Conservation (phyloP, 1,140 invertebrate species). For the Rhagoletis pomonella region DNA sequence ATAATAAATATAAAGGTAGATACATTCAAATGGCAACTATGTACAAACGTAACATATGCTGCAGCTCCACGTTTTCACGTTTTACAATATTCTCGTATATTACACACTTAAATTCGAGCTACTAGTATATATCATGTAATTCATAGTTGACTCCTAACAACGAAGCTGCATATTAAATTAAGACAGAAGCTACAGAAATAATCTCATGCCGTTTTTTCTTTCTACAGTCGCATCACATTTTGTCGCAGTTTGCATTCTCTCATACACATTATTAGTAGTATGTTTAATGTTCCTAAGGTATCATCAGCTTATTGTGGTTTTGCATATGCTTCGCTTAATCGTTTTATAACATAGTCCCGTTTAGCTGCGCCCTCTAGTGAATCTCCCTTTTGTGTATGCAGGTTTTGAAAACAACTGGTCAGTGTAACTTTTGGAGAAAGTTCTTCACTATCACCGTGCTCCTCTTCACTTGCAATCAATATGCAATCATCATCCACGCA, state of each 20-base stretch:
- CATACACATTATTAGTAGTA: background rate
- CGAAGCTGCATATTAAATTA: background rate
- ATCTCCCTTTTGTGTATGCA: slow-evolving; percentile 65
- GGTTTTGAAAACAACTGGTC: slow-evolving; percentile 67
- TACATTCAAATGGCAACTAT: slow-evolving; percentile 39
- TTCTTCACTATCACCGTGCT: slow-evolving; percentile 66
- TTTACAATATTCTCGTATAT: background rate
- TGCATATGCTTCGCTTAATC: background rate
- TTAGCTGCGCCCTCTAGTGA: slow-evolving; percentile 60
- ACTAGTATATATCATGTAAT: too few species aligned
- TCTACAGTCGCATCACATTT: slow-evolving; percentile 23
- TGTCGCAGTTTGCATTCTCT: background rate
- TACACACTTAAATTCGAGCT: slow-evolving; percentile 11
- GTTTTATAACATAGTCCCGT: slow-evolving; percentile 1
- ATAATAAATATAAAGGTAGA: slow-evolving; percentile 17
- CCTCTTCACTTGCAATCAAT: slow-evolving; percentile 69
- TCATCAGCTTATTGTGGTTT: background rate
- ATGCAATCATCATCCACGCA: slow-evolving; percentile 71
- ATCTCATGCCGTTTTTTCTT: slow-evolving; percentile 27
- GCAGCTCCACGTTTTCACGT: background rate
- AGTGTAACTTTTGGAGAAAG: slow-evolving; percentile 68
- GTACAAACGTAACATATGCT: slow-evolving; percentile 7
- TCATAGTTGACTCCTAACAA: background rate
- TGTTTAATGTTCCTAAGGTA: background rate
- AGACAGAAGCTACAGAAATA: background rate